phyloP scores from a whole-genome alignment of 2,797 vertebrate species.

The Acridotheres tristis region DNA sequence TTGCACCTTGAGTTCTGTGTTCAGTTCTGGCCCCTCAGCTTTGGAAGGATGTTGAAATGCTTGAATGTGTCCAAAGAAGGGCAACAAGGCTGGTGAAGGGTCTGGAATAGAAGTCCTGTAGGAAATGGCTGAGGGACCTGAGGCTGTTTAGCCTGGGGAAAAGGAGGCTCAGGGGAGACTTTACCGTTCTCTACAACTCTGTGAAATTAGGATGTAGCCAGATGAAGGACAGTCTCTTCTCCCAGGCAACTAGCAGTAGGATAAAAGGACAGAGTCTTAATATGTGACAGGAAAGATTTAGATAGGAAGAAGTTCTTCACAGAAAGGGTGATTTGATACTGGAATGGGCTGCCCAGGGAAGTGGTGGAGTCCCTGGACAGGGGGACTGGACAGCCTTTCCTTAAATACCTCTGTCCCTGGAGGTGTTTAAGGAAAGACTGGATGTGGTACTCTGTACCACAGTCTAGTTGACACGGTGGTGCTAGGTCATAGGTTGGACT shows the following conservation, averaged over 20 bases:
- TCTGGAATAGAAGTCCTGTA: not conserved
- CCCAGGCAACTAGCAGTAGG: not conserved
- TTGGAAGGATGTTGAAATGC: not conserved
- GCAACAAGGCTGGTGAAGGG: not conserved
- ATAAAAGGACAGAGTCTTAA: not conserved
- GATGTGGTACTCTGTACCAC: not conserved
- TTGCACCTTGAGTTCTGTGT: accelerated
- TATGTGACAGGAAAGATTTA: not conserved
- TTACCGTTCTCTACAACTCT: not conserved
- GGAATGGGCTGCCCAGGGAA: not conserved
- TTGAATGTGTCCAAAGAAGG: accelerated
- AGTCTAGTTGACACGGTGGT: accelerated
- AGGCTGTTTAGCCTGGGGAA: not conserved
- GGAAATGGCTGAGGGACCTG: not conserved
- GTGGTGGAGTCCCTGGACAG: not conserved
- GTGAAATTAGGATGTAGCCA: not conserved
- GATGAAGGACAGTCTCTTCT: not conserved
- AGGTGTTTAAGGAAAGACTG: not conserved
- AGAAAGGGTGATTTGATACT: not conserved
- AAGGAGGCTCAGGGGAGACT: not conserved
- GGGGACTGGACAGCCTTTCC: no score
- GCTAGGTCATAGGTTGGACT: not conserved
- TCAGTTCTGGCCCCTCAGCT: not conserved
- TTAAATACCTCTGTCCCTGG: not conserved
- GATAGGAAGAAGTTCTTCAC: not conserved